A percentile compares a stretch with the other conserved stretches of the same genome.
Evolutionary conservation across 2,113 vertebrate genomes (phyloP).

Genomic region (Scytalopus superciliaris): DNA sequence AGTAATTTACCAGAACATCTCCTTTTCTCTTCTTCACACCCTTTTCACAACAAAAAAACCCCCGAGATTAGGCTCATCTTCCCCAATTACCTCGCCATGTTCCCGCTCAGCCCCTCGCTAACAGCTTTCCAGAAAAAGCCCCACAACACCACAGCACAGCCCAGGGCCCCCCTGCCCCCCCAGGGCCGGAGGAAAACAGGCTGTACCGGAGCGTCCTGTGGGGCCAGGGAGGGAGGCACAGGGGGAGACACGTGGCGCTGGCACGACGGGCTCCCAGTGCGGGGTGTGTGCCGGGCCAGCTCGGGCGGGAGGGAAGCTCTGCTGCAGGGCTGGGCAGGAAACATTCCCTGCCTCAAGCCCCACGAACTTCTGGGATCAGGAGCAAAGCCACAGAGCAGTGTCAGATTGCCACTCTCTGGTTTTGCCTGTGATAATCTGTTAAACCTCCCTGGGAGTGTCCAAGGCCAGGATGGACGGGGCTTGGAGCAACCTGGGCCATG

Average conservation of each 20-base stretch:
- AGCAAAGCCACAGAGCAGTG: background rate
- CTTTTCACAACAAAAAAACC: conserved; percentile 42
- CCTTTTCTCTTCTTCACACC: conserved; percentile 45
- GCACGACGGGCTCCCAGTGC: fast-evolving
- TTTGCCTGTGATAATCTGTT: background rate
- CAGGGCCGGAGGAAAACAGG: background rate
- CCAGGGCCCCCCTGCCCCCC: background rate
- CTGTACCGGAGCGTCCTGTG: background rate
- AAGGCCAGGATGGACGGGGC: background rate
- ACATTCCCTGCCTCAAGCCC: background rate
- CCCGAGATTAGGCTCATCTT: conserved; percentile 55
- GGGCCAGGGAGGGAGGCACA: fast-evolving
- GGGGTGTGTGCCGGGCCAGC: background rate
- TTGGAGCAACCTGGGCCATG: background rate
- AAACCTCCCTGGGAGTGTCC: background rate
- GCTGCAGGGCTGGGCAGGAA: background rate
- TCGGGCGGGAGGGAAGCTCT: background rate
- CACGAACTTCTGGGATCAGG: fast-evolving
- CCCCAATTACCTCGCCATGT: background rate
- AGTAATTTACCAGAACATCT: conserved; percentile 57
- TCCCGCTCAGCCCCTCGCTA: background rate
- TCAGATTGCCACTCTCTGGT: background rate
- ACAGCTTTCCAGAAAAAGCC: background rate
- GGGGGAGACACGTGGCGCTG: background rate
- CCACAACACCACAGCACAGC: fast-evolving